phyloP scores from a whole-genome alignment of 2,113 vertebrate species.

The Rousettus leschenaultii region DNA sequence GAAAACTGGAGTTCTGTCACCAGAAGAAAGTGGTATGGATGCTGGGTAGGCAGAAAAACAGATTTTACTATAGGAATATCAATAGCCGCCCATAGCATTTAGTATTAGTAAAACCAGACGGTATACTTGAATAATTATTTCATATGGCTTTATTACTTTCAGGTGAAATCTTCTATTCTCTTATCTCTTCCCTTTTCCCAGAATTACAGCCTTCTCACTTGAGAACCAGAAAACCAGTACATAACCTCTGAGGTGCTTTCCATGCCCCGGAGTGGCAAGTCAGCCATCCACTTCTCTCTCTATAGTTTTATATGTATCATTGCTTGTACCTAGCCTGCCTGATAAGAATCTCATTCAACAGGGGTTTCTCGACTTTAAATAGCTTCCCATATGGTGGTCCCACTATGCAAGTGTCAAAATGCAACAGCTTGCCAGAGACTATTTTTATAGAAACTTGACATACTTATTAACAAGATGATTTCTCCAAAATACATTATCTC shows the following conservation, averaged over 20 bases:
- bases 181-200: neutral
- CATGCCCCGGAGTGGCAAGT: neutral
- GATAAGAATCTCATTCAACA: neutral
- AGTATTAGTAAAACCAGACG: neutral
- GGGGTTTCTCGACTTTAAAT: neutral
- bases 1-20: neutral
- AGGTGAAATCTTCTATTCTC: neutral
- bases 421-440: neutral
- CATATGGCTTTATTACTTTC: neutral
- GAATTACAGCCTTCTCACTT: neutral
- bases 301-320: neutral
- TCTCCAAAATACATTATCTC: neutral
- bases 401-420: neutral
- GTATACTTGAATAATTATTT: neutral
- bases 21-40: neutral
- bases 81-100: neutral
- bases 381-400: neutral
- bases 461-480: neutral
- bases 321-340: neutral
- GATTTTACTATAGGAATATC: neutral
- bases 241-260: neutral
- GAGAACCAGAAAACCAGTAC: neutral
- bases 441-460: neutral
- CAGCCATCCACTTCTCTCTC: neutral
- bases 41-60: neutral